Conservation (phyloP, 2,888 invertebrate genomes). For the Parnassius apollo region DNA sequence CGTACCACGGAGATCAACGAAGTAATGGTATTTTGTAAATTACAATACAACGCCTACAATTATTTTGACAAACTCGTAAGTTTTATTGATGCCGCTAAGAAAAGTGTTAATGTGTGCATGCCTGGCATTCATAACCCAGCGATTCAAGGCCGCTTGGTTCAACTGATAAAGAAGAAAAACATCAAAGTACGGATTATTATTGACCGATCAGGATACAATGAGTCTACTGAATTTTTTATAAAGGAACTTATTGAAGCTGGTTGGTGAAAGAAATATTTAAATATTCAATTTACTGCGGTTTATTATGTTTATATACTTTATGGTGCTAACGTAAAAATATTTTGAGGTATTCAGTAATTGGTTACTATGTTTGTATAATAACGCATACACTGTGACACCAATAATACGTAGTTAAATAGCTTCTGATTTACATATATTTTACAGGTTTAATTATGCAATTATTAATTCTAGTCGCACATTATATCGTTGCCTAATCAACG, state of each 20-base stretch:
- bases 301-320: too few species aligned
- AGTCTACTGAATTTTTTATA: slow-evolving; percentile 63
- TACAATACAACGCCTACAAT: slow-evolving; percentile 69
- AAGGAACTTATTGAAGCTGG: slow-evolving; percentile 68
- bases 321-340: too few species aligned
- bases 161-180: slow-evolving; percentile 58
- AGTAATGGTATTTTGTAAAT: slow-evolving; percentile 76
- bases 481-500: too few species aligned
- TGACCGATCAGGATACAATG: slow-evolving; percentile 63
- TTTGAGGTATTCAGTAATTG: too few species aligned
- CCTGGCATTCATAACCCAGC: slow-evolving; percentile 73
- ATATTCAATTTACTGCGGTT: not conserved
- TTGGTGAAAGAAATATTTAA: slow-evolving; percentile 38
- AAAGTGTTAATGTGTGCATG: slow-evolving; percentile 69
- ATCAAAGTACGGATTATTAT: slow-evolving; percentile 66
- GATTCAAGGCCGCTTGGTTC: slow-evolving; percentile 66
- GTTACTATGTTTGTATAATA: too few species aligned
- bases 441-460: too few species aligned
- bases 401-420: too few species aligned
- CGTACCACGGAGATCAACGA: slow-evolving; percentile 64
- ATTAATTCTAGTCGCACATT: too few species aligned
- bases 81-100: slow-evolving; percentile 64
- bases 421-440: too few species aligned
- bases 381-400: too few species aligned
- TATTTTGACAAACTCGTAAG: slow-evolving; percentile 72